Percentiles rank a stretch among this genome's conserved stretches.
Evolutionary conservation across 2,888 invertebrate species (phyloP).

Genomic region (Priocnemis perturbator): DNA sequence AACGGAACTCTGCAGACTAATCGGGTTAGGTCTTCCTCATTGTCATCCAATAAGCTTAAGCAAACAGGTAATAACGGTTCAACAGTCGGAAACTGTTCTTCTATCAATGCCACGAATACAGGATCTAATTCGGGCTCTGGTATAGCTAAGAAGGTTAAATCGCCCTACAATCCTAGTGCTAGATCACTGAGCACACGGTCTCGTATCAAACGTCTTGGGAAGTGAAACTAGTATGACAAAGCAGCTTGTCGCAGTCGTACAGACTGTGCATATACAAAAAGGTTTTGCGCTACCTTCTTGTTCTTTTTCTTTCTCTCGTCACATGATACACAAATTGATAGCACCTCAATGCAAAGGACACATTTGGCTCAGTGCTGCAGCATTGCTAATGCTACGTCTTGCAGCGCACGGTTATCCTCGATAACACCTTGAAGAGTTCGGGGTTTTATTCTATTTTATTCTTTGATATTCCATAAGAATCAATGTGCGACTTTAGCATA

Average conservation of each 20-base stretch:
- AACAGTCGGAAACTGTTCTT: conserved; percentile 42
- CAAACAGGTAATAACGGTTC: conserved; percentile 35
- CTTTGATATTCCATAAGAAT: background rate
- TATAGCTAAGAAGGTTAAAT: conserved; percentile 68
- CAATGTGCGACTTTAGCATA: background rate
- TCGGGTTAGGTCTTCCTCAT: conserved; percentile 51
- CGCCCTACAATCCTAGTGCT: conserved; percentile 67
- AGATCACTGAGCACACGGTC: conserved; percentile 70
- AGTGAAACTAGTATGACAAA: conserved; percentile 43
- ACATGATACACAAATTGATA: background rate
- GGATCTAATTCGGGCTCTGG: conserved; percentile 51
- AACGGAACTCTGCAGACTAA: conserved; percentile 42
- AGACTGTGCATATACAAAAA: background rate
- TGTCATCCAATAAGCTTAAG: conserved; percentile 50
- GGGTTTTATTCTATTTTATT: conserved; percentile 1
- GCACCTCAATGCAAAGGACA: background rate
- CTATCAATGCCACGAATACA: conserved; percentile 39
- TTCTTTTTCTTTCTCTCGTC: conserved; percentile 13
- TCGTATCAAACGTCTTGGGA: conserved; percentile 70
- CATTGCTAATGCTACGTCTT: too few relatives aligned
- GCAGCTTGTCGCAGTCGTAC: conserved; percentile 2
- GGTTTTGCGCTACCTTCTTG: conserved; percentile 9
- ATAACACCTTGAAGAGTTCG: background rate
- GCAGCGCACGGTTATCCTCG: too few relatives aligned
- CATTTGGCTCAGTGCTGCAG: background rate